A percentile compares a stretch with the other conserved stretches of the same genome.
Conservation (phyloP, 2,888 invertebrate species). For the Campaea margaritaria region DNA sequence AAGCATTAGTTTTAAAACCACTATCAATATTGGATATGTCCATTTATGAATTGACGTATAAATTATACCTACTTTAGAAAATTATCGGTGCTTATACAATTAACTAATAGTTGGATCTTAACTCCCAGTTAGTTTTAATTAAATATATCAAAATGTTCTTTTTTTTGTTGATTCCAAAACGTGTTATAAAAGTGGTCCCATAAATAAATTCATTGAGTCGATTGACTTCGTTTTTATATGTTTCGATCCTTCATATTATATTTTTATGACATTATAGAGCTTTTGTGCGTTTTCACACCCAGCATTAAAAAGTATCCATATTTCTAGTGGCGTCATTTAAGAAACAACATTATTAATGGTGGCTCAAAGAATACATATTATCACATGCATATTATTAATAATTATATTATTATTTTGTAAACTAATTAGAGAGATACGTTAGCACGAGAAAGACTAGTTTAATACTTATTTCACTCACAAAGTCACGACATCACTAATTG, state of each 20-base stretch:
- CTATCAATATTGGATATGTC: conserved; percentile 16
- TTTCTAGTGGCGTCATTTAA: not conserved
- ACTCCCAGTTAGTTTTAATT: too few relatives aligned
- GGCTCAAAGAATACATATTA: conserved; percentile 20
- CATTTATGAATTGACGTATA: too few relatives aligned
- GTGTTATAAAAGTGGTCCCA: too few relatives aligned
- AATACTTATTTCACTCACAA: conserved; percentile 25
- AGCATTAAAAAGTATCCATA: not conserved
- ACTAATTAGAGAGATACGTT: conserved; percentile 28
- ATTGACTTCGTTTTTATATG: too few relatives aligned
- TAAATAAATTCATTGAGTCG: too few relatives aligned
- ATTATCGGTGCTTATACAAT: too few relatives aligned
- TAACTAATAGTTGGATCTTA: too few relatives aligned
- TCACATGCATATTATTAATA: conserved; percentile 36
- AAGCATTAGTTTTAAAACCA: conserved; percentile 53
- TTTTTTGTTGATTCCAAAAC: too few relatives aligned
- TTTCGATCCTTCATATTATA: not conserved
- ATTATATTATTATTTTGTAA: conserved; percentile 24
- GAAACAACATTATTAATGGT: conserved; percentile 13
- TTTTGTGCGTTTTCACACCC: not conserved
- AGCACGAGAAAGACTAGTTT: conserved; percentile 43
- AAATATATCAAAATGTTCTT: too few relatives aligned
- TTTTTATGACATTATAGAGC: too few relatives aligned
- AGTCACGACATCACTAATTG: not conserved
- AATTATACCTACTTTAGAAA: too few relatives aligned